Base-by-base conservation (phyloP, 2,113 vertebrate genomes). In the Asarcornis scutulata region DNA sequence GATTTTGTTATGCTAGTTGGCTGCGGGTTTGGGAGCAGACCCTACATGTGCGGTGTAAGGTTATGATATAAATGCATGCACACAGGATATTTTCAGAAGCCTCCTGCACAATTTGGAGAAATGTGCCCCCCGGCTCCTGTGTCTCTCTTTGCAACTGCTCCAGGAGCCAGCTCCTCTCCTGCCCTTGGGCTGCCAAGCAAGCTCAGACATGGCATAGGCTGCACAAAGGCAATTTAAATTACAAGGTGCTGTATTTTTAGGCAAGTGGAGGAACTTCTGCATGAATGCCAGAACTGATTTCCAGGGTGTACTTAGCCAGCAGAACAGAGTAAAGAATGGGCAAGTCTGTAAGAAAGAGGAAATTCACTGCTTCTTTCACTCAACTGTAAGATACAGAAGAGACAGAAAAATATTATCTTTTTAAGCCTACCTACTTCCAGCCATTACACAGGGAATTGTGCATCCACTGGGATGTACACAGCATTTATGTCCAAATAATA, bases 1-100 rank as follows among this genome's bases (percentile, higher is more conserved):
- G 93, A 96, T 96, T 97, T 96, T 96, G 91, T 88, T 97, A 89
- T 79, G 95, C 68, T 95, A 94, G 89, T 89, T 95, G 96, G 94
- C 94, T 96, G 93, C 66, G 91, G 94, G 77, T 95, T 95, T 95
- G 96, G 91, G 94, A 96, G 80, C 96, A 94, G 95, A 94, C 78
- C 90, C 73, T 95, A 89, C 59, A 66, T 63, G 72, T 52, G 95
- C 0, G 11, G 91, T 94, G 81, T n/a, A 89, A 89, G n/a, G 38
- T 92, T 96, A 92, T 91, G 95, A 91, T 82, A 92, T 79, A 91
- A 91, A 93, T 72, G 73, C 25, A 8, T 74, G 76, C 89, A 90
- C 91, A 80, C 58, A 86, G 84, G 79, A 55, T 90, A 68, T 93
- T 97, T 95, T 93, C 91, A 93, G 87, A 91, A 86, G 88, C 77